Evolutionary conservation across 1,140 invertebrate species (phyloP), one percentile per base, ranked within the genome.

Genomic region (Theocolax elegans): DNA sequence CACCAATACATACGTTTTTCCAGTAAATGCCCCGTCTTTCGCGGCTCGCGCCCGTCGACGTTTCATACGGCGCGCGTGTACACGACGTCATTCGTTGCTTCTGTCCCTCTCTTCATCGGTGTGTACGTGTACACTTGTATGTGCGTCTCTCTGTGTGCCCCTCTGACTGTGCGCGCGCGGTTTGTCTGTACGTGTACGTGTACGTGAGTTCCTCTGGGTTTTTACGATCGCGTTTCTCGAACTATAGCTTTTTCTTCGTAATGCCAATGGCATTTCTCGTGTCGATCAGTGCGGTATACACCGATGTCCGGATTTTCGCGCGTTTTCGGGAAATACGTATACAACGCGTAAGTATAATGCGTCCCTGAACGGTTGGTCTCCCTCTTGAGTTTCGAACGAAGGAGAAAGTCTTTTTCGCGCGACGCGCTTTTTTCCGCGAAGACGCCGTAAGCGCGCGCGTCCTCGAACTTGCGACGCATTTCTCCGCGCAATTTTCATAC

Each of bases 401-500:
- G 23, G 51, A 56, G 51, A 56, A 66, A 66, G 64, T 56, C 40
- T 66, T 65, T 66, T 66, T 46, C 42, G 23, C 6, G 12, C 15
- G n/a, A 17, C 8, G 53, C 38, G n/a, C n/a, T 35, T 35, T 40
- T 58, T 40, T 13, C 35, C 15, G 3, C 31, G 35, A 19, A 31
- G 31, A 58, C 35, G 29, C 40, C 44, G 1, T 27, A 35, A 35
- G 13, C 8, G 58, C 58, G 58, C 58, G 58, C 44, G 38, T 46
- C 25, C 7, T 35, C 23, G 25, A 58, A 42, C 12, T 60, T 60
- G 10, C 31, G 10, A 35, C 49, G 27, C 64, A 42, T 60, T 56
- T 60, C n/a, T n/a, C n/a, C n/a, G n/a, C n/a, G n/a, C 66, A 35
- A 68, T 68, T 68, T 68, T 68, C 66, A 68, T 21, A n/a, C 46